These are phyloP conservation scores for Hemibagrus guttatus DNA, from an alignment of 2,797 vertebrate genomes.

Conservation along the genomic window DNA sequence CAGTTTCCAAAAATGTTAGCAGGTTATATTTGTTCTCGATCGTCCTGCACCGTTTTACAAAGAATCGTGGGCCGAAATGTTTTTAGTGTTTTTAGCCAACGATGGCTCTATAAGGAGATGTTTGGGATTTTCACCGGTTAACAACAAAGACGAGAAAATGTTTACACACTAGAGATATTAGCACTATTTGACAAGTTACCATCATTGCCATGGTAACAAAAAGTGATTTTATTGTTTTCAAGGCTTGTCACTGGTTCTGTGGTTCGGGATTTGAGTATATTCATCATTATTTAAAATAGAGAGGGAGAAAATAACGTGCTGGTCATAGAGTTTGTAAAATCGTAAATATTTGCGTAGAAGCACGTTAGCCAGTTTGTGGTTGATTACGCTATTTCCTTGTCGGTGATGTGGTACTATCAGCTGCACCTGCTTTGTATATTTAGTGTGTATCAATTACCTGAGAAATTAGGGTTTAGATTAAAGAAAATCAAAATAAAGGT, in stretches of 20 bases:
- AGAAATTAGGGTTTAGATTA: neutral
- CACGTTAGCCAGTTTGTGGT: neutral
- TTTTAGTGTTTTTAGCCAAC: neutral
- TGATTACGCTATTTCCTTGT: neutral
- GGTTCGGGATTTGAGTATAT: neutral
- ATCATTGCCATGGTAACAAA: neutral
- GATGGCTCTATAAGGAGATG: neutral
- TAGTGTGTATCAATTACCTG: neutral
- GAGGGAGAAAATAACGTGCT: neutral
- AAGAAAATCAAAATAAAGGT: neutral
- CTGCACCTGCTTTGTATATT: neutral
- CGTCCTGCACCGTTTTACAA: too few relatives aligned
- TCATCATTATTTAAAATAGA: neutral
- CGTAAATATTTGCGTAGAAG: neutral
- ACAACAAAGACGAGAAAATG: neutral
- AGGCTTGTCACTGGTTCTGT: too few relatives aligned
- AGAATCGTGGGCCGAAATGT: neutral
- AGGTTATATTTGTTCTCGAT: neutral
- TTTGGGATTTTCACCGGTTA: neutral
- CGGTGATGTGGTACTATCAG: neutral
- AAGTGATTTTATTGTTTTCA: neutral
- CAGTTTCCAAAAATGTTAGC: neutral
- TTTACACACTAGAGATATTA: neutral
- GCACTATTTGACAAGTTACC: neutral
- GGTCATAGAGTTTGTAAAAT: neutral